Evolutionary conservation across 2,888 invertebrate species (phyloP).

Genomic region (Eueremaeus valkanovi): DNA sequence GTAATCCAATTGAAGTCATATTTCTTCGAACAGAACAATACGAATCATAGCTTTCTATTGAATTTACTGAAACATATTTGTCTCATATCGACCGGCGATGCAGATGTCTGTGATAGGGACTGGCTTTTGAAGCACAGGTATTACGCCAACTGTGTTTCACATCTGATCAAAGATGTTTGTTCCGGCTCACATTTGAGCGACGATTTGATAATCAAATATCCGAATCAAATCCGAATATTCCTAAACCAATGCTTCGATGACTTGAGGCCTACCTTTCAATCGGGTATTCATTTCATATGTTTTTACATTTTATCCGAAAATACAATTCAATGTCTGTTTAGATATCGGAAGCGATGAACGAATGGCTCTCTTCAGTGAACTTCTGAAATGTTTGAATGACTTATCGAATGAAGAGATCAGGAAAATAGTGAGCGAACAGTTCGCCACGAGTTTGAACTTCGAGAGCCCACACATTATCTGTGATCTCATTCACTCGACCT

Average conservation of each 20-base stretch:
- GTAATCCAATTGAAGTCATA: conserved; percentile 39
- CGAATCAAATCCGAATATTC: conserved; percentile 3
- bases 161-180: not conserved
- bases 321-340: not conserved
- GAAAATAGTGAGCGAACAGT: conserved; percentile 15
- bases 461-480: conserved; percentile 12
- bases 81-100: conserved; percentile 7
- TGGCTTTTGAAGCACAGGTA: conserved; percentile 18
- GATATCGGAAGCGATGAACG: not conserved
- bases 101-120: conserved; percentile 3
- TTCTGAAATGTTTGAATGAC: conserved; percentile 8
- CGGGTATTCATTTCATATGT: not conserved
- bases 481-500: conserved; percentile 13
- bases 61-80: conserved; percentile 9
- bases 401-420: not conserved
- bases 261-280: conserved; percentile 19
- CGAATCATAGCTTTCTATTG: conserved; percentile 17
- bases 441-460: not conserved
- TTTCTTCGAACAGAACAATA: conserved; percentile 16
- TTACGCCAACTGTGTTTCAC: conserved; percentile 9
- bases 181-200: too few relatives aligned
- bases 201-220: conserved; percentile 12
- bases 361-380: not conserved
- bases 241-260: conserved; percentile 20
- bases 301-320: not conserved